Percentiles rank a stretch among this genome's conserved stretches.
phyloP scores from a whole-genome alignment of 2,113 vertebrate genomes.

The Corythaeola cristata region DNA sequence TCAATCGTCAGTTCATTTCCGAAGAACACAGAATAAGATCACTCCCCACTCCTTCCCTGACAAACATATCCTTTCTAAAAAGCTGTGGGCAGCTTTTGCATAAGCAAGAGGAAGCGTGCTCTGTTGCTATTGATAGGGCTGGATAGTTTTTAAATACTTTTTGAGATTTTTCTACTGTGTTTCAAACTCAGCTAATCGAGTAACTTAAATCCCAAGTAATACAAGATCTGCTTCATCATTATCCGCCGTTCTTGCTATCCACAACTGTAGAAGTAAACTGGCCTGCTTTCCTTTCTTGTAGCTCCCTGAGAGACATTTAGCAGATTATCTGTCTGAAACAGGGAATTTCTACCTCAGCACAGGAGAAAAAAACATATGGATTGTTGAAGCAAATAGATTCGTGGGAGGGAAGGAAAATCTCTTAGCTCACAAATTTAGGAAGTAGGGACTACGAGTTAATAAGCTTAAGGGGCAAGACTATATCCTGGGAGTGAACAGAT shows the following conservation, averaged over 20 bases:
- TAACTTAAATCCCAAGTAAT: not conserved
- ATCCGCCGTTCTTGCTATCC: not conserved
- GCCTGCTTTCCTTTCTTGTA: not conserved
- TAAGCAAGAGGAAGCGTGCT: not conserved
- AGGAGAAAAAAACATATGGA: not conserved
- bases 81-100: not conserved
- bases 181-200: not conserved
- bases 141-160: not conserved
- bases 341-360: conserved; percentile 3
- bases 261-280: not conserved
- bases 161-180: not conserved
- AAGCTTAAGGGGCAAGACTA: conserved; percentile 32
- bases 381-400: conserved; percentile 30
- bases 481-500: conserved; percentile 20
- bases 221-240: not conserved
- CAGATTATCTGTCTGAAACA: conserved; percentile 7
- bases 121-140: not conserved
- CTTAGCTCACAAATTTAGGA: conserved; percentile 11
- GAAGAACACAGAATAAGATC: not conserved
- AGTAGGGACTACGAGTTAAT: not conserved
- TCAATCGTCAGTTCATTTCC: not conserved
- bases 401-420: conserved; percentile 19
- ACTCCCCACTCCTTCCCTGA: not conserved
- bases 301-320: not conserved
- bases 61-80: not conserved